Evolutionary conservation across 2,113 vertebrate genomes (phyloP).

Genomic region (Siniperca chuatsi): DNA sequence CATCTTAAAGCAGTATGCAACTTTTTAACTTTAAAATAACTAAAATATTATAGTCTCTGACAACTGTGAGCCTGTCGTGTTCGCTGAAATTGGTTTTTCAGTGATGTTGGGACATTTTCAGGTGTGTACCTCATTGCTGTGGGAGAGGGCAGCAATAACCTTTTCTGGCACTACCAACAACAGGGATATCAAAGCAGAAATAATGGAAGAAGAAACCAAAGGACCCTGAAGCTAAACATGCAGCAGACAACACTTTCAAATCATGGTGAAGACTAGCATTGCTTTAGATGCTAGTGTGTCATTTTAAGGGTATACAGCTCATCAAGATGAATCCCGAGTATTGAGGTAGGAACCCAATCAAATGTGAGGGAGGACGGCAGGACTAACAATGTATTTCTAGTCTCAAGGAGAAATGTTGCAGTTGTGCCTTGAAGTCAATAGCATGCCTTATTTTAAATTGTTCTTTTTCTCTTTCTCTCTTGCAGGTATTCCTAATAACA

Average conservation of each 20-base stretch:
- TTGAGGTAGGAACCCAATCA: neutral
- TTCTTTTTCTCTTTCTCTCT: conserved; percentile 74
- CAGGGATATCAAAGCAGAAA: conserved; percentile 41
- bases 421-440: conserved; percentile 3
- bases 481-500: conserved; percentile 95
- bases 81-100: conserved; percentile 18
- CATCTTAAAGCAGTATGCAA: conserved; percentile 6
- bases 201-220: conserved; percentile 13
- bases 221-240: conserved; percentile 1
- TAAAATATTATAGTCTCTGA: neutral
- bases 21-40: conserved; percentile 34
- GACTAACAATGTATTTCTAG: neutral
- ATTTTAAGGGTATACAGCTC: conserved; percentile 13
- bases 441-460: conserved; percentile 11
- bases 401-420: conserved; percentile 18
- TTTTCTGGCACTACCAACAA: conserved; percentile 41
- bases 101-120: conserved; percentile 17
- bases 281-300: neutral
- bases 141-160: conserved; percentile 32
- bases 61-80: conserved; percentile 12
- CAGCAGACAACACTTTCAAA: neutral
- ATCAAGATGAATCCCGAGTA: conserved; percentile 7
- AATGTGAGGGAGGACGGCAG: neutral
- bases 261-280: neutral
- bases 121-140: conserved; percentile 1